Percentiles rank a stretch among this genome's conserved stretches.
Evolutionary conservation across 2,797 vertebrate species (phyloP).

Genomic region (Oophaga sylvatica): DNA sequence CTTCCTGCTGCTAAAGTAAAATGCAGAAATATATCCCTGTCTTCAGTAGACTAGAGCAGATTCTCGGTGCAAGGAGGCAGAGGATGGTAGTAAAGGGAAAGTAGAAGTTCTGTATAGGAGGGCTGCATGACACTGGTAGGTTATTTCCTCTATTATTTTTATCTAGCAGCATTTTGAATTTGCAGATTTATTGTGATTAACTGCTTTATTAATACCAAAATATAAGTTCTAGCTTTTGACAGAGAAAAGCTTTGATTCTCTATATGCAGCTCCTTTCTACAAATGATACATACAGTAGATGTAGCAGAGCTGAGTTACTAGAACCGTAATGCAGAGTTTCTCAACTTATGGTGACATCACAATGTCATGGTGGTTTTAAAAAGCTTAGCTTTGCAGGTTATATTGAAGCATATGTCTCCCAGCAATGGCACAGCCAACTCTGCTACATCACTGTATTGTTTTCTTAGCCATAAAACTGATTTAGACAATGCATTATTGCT

Average conservation of each 20-base stretch:
- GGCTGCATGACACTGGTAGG: slow-evolving; percentile 43
- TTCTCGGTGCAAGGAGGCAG: background rate
- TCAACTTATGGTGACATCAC: background rate
- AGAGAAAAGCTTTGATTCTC: background rate
- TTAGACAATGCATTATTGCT: background rate
- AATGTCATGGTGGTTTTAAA: background rate
- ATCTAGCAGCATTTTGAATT: background rate
- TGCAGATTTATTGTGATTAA: background rate
- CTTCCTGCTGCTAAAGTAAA: slow-evolving; percentile 29
- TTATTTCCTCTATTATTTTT: slow-evolving; percentile 2
- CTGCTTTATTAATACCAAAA: background rate
- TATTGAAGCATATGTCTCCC: background rate
- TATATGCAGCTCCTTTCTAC: background rate
- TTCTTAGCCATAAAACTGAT: background rate
- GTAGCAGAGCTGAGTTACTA: background rate
- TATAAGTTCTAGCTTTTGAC: background rate
- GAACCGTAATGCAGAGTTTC: background rate
- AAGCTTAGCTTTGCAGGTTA: background rate
- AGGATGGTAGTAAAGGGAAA: background rate
- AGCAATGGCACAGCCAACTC: background rate
- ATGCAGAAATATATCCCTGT: slow-evolving; percentile 28
- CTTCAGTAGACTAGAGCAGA: background rate
- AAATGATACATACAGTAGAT: background rate
- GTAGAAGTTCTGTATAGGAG: background rate
- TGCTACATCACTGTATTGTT: background rate